Conservation (phyloP, 2,113 vertebrate species). For the Nannobrachium achirus region DNA sequence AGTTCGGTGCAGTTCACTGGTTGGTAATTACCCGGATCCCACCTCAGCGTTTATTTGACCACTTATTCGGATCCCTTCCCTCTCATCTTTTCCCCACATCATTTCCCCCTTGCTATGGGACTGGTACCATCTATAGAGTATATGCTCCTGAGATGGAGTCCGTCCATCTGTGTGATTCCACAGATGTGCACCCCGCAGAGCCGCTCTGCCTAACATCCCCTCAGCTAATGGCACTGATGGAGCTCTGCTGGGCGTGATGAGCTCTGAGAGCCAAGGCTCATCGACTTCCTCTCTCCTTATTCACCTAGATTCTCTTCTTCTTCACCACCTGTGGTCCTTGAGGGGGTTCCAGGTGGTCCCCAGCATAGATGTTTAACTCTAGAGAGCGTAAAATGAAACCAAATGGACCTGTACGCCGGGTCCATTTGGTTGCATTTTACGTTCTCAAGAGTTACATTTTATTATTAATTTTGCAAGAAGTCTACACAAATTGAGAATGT, state of each 20-base stretch:
- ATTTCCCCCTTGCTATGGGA: no score
- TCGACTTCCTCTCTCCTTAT: background rate
- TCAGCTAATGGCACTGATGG: slow-evolving; percentile 33
- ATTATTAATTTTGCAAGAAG: no score
- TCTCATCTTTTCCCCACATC: no score
- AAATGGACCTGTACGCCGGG: no score
- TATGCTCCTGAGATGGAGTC: background rate
- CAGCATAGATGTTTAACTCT: slow-evolving; percentile 13
- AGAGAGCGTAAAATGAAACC: no score
- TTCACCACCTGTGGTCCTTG: no score
- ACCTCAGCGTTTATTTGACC: background rate
- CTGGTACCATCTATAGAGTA: background rate
- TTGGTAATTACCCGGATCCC: background rate
- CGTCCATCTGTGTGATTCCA: slow-evolving; percentile 6
- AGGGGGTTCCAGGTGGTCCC: no score
- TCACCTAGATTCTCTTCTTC: background rate
- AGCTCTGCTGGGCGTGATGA: slow-evolving; percentile 17
- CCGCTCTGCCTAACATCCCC: slow-evolving; percentile 13
- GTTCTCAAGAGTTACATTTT: no score
- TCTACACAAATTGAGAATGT: no score
- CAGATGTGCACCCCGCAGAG: background rate
- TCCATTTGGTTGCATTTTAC: no score
- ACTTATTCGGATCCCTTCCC: no score
- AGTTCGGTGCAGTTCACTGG: slow-evolving; percentile 1
- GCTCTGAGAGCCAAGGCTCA: slow-evolving; percentile 8